These are phyloP conservation scores for Mantis religiosa DNA, from an alignment of 2,888 invertebrate genomes.

Conservation along the genomic window DNA sequence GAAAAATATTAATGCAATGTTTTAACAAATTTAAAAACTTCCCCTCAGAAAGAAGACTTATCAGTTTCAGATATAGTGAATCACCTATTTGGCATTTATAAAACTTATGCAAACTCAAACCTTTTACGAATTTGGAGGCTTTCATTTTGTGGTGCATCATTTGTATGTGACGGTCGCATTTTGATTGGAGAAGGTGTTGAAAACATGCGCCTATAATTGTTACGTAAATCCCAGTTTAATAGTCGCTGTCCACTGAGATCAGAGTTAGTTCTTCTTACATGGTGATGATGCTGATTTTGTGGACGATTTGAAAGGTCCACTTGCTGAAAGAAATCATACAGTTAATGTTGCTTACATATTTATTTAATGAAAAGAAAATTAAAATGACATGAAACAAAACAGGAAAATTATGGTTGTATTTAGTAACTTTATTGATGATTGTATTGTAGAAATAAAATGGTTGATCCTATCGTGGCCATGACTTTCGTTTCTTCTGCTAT, in stretches of 20 bases:
- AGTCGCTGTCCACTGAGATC: constrained; percentile 55
- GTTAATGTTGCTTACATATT: background rate
- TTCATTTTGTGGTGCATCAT: constrained; percentile 38
- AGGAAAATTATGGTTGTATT: too few species aligned
- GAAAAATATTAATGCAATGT: background rate
- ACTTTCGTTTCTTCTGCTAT: too few species aligned
- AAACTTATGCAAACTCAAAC: background rate
- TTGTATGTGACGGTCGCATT: constrained; percentile 45
- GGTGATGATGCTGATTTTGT: constrained; percentile 40
- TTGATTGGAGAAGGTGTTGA: constrained; percentile 49
- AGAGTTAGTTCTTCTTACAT: constrained; percentile 54
- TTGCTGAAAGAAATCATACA: background rate
- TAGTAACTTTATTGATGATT: too few species aligned
- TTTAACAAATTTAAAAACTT: background rate
- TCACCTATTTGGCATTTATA: background rate
- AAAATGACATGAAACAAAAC: background rate
- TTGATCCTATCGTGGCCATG: too few species aligned
- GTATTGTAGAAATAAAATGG: too few species aligned
- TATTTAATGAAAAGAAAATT: background rate
- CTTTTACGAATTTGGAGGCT: background rate
- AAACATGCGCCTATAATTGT: constrained; percentile 47
- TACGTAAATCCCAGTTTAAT: constrained; percentile 51
- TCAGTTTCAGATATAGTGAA: background rate
- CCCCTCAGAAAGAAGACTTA: background rate
- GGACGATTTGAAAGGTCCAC: constrained; percentile 48